phyloP scores from a whole-genome alignment of 2,113 vertebrate species.

The Rousettus leschenaultii region DNA sequence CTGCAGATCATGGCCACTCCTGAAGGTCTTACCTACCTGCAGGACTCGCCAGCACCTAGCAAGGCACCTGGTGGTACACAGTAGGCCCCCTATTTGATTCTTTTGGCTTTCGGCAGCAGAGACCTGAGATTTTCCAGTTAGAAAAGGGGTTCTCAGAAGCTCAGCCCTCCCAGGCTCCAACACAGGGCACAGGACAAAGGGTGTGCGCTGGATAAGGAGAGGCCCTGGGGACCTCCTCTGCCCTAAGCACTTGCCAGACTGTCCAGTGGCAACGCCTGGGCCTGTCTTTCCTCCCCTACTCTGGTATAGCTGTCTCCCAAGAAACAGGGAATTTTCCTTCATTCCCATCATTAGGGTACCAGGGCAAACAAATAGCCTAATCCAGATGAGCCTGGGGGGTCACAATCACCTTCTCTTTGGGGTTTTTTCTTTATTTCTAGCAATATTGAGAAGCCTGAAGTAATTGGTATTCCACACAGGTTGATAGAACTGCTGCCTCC shows the following conservation, averaged over 20 bases:
- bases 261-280: not conserved
- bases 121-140: not conserved
- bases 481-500: slow-evolving; percentile 70
- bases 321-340: slow-evolving; percentile 57
- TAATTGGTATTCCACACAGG: slow-evolving; percentile 75
- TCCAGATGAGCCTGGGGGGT: slow-evolving; percentile 58
- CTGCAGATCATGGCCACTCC: not conserved
- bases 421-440: slow-evolving; percentile 56
- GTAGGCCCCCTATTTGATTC: not conserved
- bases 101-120: not conserved
- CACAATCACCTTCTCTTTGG: slow-evolving; percentile 41
- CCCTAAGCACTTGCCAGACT: not conserved
- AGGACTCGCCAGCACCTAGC: not conserved
- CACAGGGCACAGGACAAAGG: not conserved
- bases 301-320: slow-evolving; percentile 45
- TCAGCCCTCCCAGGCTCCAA: not conserved
- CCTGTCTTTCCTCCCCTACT: slow-evolving; percentile 20
- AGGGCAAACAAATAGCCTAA: slow-evolving; percentile 69
- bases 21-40: not conserved
- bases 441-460: slow-evolving; percentile 50
- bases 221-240: not conserved
- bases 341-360: slow-evolving; percentile 66
- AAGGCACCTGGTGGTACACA: not conserved
- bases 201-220: fast-evolving
- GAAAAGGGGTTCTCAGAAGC: not conserved